These are phyloP conservation scores for Brotula barbata DNA, from an alignment of 2,797 vertebrate genomes.

Conservation along the genomic window DNA sequence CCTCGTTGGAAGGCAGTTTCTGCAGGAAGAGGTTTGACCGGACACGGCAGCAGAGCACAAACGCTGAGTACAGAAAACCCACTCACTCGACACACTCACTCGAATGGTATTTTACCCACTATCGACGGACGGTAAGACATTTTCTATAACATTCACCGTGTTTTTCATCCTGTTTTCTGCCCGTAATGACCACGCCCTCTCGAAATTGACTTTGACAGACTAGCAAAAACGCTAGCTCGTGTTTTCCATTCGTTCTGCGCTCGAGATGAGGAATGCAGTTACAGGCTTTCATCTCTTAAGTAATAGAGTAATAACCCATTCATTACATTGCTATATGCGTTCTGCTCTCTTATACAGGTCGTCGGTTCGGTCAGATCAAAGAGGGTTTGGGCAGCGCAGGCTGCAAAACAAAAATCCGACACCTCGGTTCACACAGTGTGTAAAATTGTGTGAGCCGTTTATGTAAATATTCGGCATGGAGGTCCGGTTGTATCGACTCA, in stretches of 20 bases:
- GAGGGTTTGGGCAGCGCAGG: background rate
- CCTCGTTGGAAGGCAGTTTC: conserved; percentile 83
- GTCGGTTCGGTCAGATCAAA: background rate
- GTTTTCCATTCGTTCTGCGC: background rate
- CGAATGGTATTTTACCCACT: conserved; percentile 42
- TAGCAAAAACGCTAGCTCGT: conserved; percentile 1
- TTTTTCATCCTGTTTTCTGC: conserved; percentile 11
- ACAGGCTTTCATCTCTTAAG: background rate
- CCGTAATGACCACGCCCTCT: conserved; percentile 55
- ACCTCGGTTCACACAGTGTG: no score
- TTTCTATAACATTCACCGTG: background rate
- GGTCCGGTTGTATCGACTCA: no score
- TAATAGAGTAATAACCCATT: background rate
- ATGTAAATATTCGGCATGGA: no score
- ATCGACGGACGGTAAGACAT: conserved; percentile 58
- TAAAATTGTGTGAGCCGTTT: no score
- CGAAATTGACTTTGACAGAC: background rate
- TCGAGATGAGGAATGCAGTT: background rate
- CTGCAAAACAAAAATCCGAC: background rate
- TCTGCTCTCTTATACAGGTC: conserved; percentile 4
- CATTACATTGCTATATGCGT: background rate
- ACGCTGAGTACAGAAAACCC: conserved; percentile 3
- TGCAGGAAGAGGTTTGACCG: conserved; percentile 54
- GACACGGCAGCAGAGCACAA: conserved; percentile 7
- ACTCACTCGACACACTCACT: conserved; percentile 24